Base-by-base conservation (phyloP, 2,113 vertebrate genomes). In the Ceyx cyanopectus region DNA sequence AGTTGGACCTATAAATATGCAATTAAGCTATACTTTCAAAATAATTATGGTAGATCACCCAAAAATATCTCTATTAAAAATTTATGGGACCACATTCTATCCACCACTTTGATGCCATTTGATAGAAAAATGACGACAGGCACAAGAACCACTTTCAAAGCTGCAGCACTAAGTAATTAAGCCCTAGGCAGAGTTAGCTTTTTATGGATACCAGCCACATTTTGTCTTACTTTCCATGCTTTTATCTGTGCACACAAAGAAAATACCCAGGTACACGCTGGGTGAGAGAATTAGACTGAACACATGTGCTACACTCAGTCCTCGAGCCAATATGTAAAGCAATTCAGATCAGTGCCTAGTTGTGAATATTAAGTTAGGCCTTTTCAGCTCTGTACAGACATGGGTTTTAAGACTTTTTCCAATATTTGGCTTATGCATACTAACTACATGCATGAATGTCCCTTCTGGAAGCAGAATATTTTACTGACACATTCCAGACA, bases 31-130 rank as follows among this genome's bases (percentile, higher is more conserved):
- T 68, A 87, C 58, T 93, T 94, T 85, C 56, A 96, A 79, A 96
- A 87, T 92, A 29, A 50, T 70, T 78, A 70, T 51, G 56, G 85
- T 74, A 96, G 74, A 94, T 89, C 81, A 89, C 46, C 61, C 46
- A 89, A 94, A 96, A 96, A 93, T 43, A 95, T 53, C 76, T 81
- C 84, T 93, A 78, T 97, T 95, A 97, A 96, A 95, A 96, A 94
- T 87, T 30, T 48, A 87, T 83, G 86, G 89, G 57, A 92, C 72
- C n/a, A 57, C 65, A 77, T 87, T 96, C 77, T 81, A 95, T 74
- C 40, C 46, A 94, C 90, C 34, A 80, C 43, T 97, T 91, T 66
- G 81, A 95, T 90, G 85, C 80, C 81, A 70, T 94, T 90, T 93
- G 77, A 91, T 56, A 86, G 86, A 92, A 97, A 94, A 60, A 82